Percentiles rank a stretch among this genome's conserved stretches.
Evolutionary conservation across 2,113 vertebrate genomes (phyloP).

Genomic region (Cnemophilus loriae): DNA sequence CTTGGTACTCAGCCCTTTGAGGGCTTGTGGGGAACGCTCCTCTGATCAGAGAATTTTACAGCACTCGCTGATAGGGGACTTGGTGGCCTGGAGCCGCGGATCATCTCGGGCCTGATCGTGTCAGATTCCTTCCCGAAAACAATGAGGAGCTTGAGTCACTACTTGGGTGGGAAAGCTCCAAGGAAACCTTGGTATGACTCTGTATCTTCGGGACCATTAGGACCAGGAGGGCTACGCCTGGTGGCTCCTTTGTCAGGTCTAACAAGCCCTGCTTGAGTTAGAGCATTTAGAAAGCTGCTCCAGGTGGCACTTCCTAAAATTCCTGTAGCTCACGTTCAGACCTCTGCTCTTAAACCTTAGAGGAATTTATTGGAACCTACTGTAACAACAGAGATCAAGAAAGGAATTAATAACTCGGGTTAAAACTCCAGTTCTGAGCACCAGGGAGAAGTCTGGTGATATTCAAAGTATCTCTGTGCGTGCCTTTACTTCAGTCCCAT

Average conservation of each 20-base stretch:
- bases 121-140: conserved; percentile 33
- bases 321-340: neutral
- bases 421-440: neutral
- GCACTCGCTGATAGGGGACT: conserved; percentile 35
- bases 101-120: conserved; percentile 5
- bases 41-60: conserved; percentile 48
- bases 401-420: neutral
- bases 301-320: neutral
- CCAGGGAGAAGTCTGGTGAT: neutral
- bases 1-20: conserved; percentile 15
- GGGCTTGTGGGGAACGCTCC: neutral
- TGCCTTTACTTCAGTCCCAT: neutral
- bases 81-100: neutral
- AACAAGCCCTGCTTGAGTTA: neutral
- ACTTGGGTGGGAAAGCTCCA: conserved; percentile 15
- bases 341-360: neutral
- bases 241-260: neutral
- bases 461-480: neutral
- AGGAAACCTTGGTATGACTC: neutral
- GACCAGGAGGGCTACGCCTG: neutral
- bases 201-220: neutral
- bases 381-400: neutral
- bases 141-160: conserved; percentile 26
- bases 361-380: neutral
- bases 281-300: neutral